Base-by-base conservation (phyloP, 2,888 invertebrate genomes). In the Chymomyza procnemis region DNA sequence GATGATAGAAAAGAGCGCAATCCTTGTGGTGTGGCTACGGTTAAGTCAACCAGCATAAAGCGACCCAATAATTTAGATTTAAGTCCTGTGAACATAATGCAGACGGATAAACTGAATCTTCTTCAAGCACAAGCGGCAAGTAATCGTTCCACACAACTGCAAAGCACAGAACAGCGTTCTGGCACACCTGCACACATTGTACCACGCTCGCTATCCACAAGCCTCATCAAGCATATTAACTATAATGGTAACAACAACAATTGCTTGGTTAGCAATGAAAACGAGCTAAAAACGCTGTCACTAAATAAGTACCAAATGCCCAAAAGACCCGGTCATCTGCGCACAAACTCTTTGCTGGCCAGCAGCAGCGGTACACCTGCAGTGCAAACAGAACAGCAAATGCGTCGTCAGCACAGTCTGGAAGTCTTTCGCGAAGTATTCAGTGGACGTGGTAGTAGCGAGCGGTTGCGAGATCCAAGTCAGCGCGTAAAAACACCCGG, bases 401-500 rank as follows among this genome's bases (percentile, higher is more conserved):
- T 91, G 67, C 88, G 90, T 0, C 91, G 95, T 0, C 95, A 95
- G 85, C 94, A 94, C 66, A 95, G 95, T 0, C 90, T 96, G 41
- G 96, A 96, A 79, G 94, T 95, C 60, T 95, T 96, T 61, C 94
- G 94, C 64, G 95, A 95, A 80, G 93, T 96, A 3, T 96, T 96
- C 80, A 93, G 94, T 9, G 93, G 94, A 0, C 90, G 90, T 41
- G 94, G 93, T 0, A 95, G 94, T 82, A 92, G 93, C 3, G 90
- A 90, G 47, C 92, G 94, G 63, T 88, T 96, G 59, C 93, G 95
- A 73, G 95, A 96, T 90, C 95, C 95, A 0, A 94, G 95, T 19
- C 94, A 94, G 57, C 92, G 96, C 59, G 94, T 96, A 0, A 96
- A 96, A 87, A 96, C 96, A 0, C 96, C 96, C 0, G 96, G 96